Evolutionary conservation across 1,140 invertebrate genomes (phyloP), one percentile per base, ranked within the genome.

Genomic region (Conopomorpha cramerella): DNA sequence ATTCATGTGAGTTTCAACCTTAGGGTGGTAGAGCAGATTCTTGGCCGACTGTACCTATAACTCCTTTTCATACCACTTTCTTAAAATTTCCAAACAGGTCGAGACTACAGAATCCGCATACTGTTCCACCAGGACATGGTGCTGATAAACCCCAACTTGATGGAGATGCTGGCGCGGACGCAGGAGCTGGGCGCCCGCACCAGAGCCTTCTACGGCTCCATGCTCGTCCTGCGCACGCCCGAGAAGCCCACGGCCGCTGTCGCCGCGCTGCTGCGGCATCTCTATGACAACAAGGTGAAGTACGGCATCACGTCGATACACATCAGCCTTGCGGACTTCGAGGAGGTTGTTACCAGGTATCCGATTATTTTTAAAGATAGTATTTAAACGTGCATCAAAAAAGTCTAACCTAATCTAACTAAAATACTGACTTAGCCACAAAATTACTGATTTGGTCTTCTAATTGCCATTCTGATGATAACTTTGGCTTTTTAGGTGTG

Each of bases 271-370:
- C 34, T 70, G 7, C 54, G 51, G 28, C 53, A 66, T 16, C 14
- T 66, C 3, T 43, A 46, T 2, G 44, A 55, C 0, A 55, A 64
- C 10, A 17, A 50, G 0, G 30, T 17, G n/a, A 40, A 41, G 33
- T 70, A 61, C 35, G 57, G 57, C 1, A 50, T 72, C 8, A 43
- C 50, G 0, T 58, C 59, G 8, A 47, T 66, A 40, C 52, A 51
- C 33, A 54, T 73, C 8, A 62, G 51, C 15, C 34, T 73, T 12
- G 49, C 68, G 0, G 68, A 73, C 39, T 55, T 62, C 14, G 59
- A 68, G 31, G 68, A 73, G 43, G 55, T 70, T 16, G 60, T 48
- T 39, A 52, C 49, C 32, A 64, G 68, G 68, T 67, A 36, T n/a
- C n/a, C n/a, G n/a, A n/a, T n/a, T n/a, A n/a, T n/a, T n/a, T n/a